Percentiles rank a stretch among this genome's conserved stretches.
Conservation (phyloP, 1,140 invertebrate genomes). For the Frieseomelitta varia region DNA sequence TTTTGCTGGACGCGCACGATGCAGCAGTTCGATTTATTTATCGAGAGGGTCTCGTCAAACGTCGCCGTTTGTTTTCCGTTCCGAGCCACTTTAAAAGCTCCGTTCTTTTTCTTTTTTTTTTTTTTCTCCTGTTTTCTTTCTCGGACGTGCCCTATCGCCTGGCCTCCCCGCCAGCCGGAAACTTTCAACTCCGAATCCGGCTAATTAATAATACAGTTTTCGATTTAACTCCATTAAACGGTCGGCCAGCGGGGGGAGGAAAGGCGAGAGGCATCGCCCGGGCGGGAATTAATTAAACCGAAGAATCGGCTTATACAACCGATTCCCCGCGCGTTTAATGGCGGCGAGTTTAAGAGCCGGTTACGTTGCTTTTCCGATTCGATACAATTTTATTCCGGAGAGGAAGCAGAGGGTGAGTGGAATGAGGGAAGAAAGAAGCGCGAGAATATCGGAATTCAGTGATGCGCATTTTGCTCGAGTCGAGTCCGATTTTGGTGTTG, state of each 20-base stretch:
- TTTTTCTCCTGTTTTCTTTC: too few species aligned
- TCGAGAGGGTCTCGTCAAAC: constrained; percentile 59
- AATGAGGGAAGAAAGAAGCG: not conserved
- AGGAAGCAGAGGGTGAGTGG: not conserved
- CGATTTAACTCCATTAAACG: constrained; percentile 44
- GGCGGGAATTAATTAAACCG: constrained; percentile 47
- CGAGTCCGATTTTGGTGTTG: not conserved
- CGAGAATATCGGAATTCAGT: not conserved
- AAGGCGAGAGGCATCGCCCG: not conserved
- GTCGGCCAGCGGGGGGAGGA: not conserved
- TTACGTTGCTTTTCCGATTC: constrained; percentile 2
- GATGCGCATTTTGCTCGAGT: not conserved
- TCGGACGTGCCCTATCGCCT: not conserved
- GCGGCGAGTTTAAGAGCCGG: not conserved
- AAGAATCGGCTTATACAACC: constrained; percentile 26
- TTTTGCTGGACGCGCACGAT: constrained; percentile 39
- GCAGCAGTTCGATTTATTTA: constrained; percentile 66
- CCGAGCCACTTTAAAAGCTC: not conserved
- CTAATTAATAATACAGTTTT: constrained; percentile 54
- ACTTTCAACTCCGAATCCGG: constrained; percentile 45
- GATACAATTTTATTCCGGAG: not conserved
- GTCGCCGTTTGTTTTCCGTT: constrained; percentile 48
- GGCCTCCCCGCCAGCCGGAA: not conserved
- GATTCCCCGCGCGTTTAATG: not conserved
- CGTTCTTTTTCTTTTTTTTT: too few species aligned